Evolutionary conservation across 2,797 vertebrate species (phyloP), one percentile per base, ranked within the genome.

Genomic region (Diglossa cyanea): DNA sequence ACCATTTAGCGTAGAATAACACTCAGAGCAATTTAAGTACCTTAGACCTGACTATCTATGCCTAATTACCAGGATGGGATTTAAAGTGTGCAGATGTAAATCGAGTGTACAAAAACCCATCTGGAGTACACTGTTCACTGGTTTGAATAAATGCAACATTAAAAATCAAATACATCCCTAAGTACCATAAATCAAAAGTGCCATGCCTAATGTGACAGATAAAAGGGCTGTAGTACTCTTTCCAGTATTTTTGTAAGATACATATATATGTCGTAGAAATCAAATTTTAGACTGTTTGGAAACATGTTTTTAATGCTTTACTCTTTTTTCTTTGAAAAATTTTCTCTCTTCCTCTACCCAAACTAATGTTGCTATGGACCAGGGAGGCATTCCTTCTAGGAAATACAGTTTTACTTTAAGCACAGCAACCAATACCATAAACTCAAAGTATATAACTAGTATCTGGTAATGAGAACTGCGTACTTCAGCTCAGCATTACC

Each of bases 21-120:
- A 39, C 33, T 74, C 18, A 65, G n/a, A 95, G 45, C 15, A 91
- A 31, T 81, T 78, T 88, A 65, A 81, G 76, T 68, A 50, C 45
- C n/a, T 51, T 86, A 90, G 84, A 87, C 33, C 47, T 70, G 78
- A 71, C 77, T 91, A 67, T 91, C 50, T 71, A 48, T 61, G 44
- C 68, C 84, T 95, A 89, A 94, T 87, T 94, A 88, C 70, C 76
- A 83, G 60, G 40, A 76, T 42, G 70, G 39, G 77, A 87, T 91
- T 94, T 95, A 82, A 95, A 93, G 55, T 53, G 51, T 88, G 47
- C 68, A 55, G 87, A 79, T 91, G 68, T 86, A 94, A 96, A 90
- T 4, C 0, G 24, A 86, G 76, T 90, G 61, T 68, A 83, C 54
- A 44, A 81, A 86, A 91, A 17, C n/a, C 72, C 67, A 93, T 71